Conservation (phyloP, 2,797 vertebrate species). For the Sciaenops ocellatus region DNA sequence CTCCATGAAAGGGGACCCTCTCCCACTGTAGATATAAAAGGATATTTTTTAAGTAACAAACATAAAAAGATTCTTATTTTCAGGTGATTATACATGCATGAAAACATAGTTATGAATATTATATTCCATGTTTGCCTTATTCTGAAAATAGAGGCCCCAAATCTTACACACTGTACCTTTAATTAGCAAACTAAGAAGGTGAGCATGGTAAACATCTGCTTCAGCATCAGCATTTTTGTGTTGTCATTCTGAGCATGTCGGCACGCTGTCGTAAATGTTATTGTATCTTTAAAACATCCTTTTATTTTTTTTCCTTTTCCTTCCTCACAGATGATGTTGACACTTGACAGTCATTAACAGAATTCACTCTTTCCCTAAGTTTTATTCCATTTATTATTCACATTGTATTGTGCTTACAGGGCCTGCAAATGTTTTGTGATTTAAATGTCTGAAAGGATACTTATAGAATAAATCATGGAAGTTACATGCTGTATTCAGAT, state of each 20-base stretch:
- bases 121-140: too few species aligned
- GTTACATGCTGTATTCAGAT: not conserved
- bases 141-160: too few species aligned
- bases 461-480: not conserved
- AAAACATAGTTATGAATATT: too few species aligned
- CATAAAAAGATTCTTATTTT: too few species aligned
- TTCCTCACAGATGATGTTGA: not conserved
- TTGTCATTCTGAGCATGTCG: too few species aligned
- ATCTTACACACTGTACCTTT: too few species aligned
- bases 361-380: not conserved
- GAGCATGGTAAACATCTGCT: not conserved
- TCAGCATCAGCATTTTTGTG: not conserved
- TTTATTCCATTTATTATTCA: not conserved
- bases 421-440: not conserved
- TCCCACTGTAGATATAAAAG: too few species aligned
- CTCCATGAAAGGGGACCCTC: too few species aligned
- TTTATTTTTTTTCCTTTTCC: too few species aligned
- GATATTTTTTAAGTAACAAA: too few species aligned
- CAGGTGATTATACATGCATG: too few species aligned
- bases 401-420: not conserved
- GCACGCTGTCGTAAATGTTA: not conserved
- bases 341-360: constrained; percentile 28
- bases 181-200: not conserved
- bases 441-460: not conserved
- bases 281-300: not conserved